Evolutionary conservation across 2,113 vertebrate species (phyloP), one percentile per base, ranked within the genome.

Genomic region (Collichthys lucidus): DNA sequence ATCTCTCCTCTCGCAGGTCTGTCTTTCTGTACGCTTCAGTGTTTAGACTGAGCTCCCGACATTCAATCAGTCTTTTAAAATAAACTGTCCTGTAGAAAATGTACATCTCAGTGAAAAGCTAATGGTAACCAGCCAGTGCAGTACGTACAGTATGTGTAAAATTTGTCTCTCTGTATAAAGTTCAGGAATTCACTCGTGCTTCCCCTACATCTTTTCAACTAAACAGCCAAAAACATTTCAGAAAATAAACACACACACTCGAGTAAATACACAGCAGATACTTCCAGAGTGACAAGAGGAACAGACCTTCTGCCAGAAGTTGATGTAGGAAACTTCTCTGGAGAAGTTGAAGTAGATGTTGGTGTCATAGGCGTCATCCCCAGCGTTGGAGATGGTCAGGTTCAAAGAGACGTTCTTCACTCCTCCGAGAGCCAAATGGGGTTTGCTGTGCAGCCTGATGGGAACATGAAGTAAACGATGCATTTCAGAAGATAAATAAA

Each of bases 271-370:
- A 81, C 75, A 80, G 47, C 20, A 68, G 60, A 74, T 46, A 74
- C 65, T 69, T 65, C 1, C 17, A 66, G 59, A 85, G 74, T 1
- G 11, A 59, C 26, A 19, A 24, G 7, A 49, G 52, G 29, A 47
- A 92, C 97, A 93, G 94, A 99, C 98, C 96, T 97, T 97, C 93
- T 99, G 97, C 97, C 97, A 97, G 95, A 97, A 98, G 95, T 99
- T 99, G 94, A 99, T 99, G 93, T 99, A 99, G 95, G 97, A 99
- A 72, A 99, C 96, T 72, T 99, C 97, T 62, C 91, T 95, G 91
- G 98, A 97, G 91, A 99, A 98, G 69, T 98, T 98, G 94, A 99
- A 97, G 93, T 96, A 97, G 80, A 99, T 96, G 40, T 98, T 99
- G 88, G 98, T 96, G 86, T 99, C 98, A 0, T 99, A 99, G 52